A percentile compares a stretch with the other conserved stretches of the same genome.
Evolutionary conservation across 2,888 invertebrate genomes (phyloP).

Genomic region (Idaea dimidiata): DNA sequence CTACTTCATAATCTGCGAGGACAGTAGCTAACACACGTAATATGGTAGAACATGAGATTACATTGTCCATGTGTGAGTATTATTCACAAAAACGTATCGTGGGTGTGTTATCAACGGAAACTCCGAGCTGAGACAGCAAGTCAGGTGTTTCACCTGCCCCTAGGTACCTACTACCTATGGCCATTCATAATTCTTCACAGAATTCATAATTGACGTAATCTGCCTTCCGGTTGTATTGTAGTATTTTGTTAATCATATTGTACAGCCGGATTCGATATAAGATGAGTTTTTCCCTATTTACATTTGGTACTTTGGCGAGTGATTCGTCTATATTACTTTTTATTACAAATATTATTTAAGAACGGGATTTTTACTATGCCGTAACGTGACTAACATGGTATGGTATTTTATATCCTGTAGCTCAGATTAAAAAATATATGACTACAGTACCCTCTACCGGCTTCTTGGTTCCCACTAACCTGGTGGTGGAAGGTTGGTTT

Average conservation of each 20-base stretch:
- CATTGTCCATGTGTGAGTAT: constrained; percentile 7
- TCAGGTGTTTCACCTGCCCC: constrained; percentile 45
- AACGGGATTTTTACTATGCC: too few relatives aligned
- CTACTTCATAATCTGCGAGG: background rate
- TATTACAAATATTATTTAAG: too few relatives aligned
- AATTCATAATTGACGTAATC: constrained; percentile 47
- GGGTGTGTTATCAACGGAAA: constrained; percentile 56
- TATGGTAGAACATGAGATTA: constrained; percentile 4
- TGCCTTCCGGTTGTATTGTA: constrained; percentile 34
- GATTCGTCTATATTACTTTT: background rate
- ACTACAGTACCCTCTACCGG: too few relatives aligned
- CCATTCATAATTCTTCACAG: constrained; percentile 49
- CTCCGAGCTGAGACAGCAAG: constrained; percentile 46
- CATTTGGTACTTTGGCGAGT: background rate
- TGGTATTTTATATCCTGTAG: too few relatives aligned
- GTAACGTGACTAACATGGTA: too few relatives aligned
- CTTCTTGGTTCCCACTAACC: too few relatives aligned
- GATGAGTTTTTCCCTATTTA: constrained; percentile 7
- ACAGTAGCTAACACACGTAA: background rate
- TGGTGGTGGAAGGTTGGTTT: too few relatives aligned
- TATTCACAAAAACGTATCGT: background rate
- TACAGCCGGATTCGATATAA: constrained; percentile 19
- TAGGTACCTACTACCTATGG: constrained; percentile 18
- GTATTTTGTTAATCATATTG: constrained; percentile 2
- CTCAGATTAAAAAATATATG: too few relatives aligned